Evolutionary conservation across 1,140 invertebrate species (phyloP).

Genomic region (Drosophila obscura): DNA sequence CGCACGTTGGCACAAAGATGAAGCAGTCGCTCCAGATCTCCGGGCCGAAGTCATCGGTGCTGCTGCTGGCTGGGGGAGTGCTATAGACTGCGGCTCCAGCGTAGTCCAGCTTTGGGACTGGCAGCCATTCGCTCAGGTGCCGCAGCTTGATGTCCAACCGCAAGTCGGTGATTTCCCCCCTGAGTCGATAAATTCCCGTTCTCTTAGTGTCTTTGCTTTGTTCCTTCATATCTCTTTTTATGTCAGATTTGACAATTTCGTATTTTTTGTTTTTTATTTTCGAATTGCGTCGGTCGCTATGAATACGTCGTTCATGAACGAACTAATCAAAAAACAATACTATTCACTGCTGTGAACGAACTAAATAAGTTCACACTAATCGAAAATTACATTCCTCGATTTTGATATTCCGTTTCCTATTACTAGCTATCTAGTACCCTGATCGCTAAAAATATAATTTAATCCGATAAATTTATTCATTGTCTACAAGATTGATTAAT

Average conservation of each 20-base stretch:
- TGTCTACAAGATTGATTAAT: too few species aligned
- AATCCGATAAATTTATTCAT: too few species aligned
- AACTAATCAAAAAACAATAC: constrained; percentile 6
- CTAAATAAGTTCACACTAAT: too few species aligned
- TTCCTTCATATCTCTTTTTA: neutral
- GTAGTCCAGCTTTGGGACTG: constrained; percentile 72
- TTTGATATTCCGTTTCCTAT: too few species aligned
- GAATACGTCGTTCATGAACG: constrained; percentile 21
- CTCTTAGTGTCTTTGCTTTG: constrained; percentile 69
- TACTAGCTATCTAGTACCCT: too few species aligned
- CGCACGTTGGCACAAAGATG: constrained; percentile 50
- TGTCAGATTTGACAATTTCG: constrained; percentile 2
- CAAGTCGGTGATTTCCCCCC: constrained; percentile 84
- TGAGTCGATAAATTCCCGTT: constrained; percentile 84
- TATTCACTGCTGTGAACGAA: neutral
- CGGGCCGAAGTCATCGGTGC: neutral
- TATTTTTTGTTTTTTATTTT: constrained; percentile 24
- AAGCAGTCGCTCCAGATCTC: constrained; percentile 47
- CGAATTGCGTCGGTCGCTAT: constrained; percentile 47
- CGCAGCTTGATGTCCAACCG: constrained; percentile 79
- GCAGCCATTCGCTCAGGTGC: constrained; percentile 71
- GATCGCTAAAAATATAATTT: too few species aligned
- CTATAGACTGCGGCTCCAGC: constrained; percentile 24
- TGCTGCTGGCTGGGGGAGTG: neutral
- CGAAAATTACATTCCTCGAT: too few species aligned